These are phyloP conservation scores for Triplophysa siluroides DNA, from an alignment of 2,113 vertebrate species.

Conservation along the genomic window DNA sequence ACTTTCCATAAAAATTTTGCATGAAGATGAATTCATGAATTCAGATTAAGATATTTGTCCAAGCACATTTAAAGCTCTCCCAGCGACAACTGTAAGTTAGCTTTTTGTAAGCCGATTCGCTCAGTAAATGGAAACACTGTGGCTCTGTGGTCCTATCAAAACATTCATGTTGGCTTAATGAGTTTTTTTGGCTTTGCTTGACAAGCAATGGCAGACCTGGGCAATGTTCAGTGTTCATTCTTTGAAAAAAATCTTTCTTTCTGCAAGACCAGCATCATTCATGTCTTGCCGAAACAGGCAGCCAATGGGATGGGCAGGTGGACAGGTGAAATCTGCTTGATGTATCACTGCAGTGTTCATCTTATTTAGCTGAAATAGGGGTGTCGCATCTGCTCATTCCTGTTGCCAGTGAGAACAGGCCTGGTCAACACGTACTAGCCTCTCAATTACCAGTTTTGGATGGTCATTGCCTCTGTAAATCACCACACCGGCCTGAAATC, in stretches of 20 bases:
- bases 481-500: constrained; percentile 59
- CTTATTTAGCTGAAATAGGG: constrained; percentile 67
- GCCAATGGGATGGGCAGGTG: constrained; percentile 50
- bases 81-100: too few relatives aligned
- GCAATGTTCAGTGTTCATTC: too few relatives aligned
- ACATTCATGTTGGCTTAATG: too few relatives aligned
- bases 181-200: too few relatives aligned
- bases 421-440: constrained; percentile 63
- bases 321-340: constrained; percentile 57
- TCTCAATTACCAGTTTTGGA: constrained; percentile 57
- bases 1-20: too few relatives aligned
- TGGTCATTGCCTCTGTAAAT: constrained; percentile 52
- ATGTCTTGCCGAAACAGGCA: constrained; percentile 40
- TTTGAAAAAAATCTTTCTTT: too few relatives aligned
- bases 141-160: too few relatives aligned
- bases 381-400: constrained; percentile 69
- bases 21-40: not conserved
- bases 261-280: not conserved
- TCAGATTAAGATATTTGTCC: not conserved
- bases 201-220: too few relatives aligned
- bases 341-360: constrained; percentile 64
- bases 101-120: too few relatives aligned
- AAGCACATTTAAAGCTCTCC: not conserved
- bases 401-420: constrained; percentile 63
- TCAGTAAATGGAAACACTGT: too few relatives aligned